Evolutionary conservation across 2,113 vertebrate genomes (phyloP).

Genomic region (Scartelaos histophorus): DNA sequence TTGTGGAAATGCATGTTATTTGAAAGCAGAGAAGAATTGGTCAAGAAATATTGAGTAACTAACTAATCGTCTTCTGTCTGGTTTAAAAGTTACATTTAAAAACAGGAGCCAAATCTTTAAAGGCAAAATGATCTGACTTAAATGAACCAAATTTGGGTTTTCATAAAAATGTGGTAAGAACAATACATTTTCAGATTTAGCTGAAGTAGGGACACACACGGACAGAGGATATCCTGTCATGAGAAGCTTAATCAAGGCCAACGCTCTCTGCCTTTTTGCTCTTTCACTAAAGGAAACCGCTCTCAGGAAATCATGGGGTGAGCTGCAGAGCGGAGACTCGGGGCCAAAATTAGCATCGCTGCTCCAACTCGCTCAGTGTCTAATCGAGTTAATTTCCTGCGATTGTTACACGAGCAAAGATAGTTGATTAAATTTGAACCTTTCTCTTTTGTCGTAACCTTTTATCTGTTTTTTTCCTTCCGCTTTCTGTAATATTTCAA

Average conservation of each 20-base stretch:
- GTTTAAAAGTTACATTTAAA: no score
- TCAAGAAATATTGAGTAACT: neutral
- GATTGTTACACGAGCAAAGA: slow-evolving; percentile 74
- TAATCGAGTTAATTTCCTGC: slow-evolving; percentile 74
- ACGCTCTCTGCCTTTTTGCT: slow-evolving; percentile 46
- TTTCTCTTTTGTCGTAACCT: slow-evolving; percentile 40
- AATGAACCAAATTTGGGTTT: neutral
- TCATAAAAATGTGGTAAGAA: neutral
- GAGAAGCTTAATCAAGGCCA: slow-evolving; percentile 44
- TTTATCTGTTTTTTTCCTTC: slow-evolving; percentile 43
- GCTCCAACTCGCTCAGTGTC: slow-evolving; percentile 50
- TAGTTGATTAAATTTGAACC: slow-evolving; percentile 69
- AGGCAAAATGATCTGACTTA: neutral
- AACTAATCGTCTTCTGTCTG: no score
- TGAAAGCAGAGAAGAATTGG: neutral
- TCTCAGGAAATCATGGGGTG: slow-evolving; percentile 67
- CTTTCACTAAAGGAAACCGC: slow-evolving; percentile 62
- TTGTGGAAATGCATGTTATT: neutral
- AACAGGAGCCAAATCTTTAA: neutral
- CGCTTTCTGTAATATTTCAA: slow-evolving; percentile 15
- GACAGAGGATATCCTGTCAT: slow-evolving; percentile 70
- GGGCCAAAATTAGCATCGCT: slow-evolving; percentile 73
- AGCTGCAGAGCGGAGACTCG: slow-evolving; percentile 47
- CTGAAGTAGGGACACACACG: slow-evolving; percentile 37
- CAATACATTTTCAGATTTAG: slow-evolving; percentile 19